phyloP scores from a whole-genome alignment of 2,113 vertebrate genomes.

The Myrmophylax atrothorax region DNA sequence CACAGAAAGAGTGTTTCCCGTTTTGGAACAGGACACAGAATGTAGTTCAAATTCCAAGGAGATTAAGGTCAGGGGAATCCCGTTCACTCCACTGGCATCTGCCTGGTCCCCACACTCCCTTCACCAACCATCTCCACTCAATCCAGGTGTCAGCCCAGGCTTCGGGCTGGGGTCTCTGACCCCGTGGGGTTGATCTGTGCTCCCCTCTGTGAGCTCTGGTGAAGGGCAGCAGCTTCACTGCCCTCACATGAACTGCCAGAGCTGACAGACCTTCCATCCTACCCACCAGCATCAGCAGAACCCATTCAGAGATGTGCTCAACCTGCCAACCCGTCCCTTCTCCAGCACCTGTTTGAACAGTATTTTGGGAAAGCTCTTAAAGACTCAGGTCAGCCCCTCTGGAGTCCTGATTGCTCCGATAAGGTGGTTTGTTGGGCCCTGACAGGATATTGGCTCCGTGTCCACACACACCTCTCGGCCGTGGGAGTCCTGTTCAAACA shows the following conservation, averaged over 20 bases:
- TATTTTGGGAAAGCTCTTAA: neutral
- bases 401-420: neutral
- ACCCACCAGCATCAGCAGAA: neutral
- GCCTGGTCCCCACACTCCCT: neutral
- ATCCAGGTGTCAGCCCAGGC: neutral
- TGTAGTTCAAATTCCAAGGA: constrained; percentile 40
- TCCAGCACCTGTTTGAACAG: neutral
- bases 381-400: neutral
- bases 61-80: constrained; percentile 32
- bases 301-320: neutral
- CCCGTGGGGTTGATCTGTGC: fast-evolving
- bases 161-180: neutral
- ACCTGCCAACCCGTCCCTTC: neutral
- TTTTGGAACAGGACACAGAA: neutral
- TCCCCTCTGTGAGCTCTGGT: neutral
- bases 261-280: neutral
- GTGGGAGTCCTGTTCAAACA: constrained; percentile 59
- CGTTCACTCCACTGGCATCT: neutral
- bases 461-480: constrained; percentile 4
- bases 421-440: neutral
- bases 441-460: constrained; percentile 32
- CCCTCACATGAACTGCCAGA: neutral
- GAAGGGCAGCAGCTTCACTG: neutral
- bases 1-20: neutral
- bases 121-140: neutral